Percentiles rank a stretch among this genome's conserved stretches.
phyloP scores from a whole-genome alignment of 2,888 invertebrate genomes.

The Lordiphosa andalusiaca region DNA sequence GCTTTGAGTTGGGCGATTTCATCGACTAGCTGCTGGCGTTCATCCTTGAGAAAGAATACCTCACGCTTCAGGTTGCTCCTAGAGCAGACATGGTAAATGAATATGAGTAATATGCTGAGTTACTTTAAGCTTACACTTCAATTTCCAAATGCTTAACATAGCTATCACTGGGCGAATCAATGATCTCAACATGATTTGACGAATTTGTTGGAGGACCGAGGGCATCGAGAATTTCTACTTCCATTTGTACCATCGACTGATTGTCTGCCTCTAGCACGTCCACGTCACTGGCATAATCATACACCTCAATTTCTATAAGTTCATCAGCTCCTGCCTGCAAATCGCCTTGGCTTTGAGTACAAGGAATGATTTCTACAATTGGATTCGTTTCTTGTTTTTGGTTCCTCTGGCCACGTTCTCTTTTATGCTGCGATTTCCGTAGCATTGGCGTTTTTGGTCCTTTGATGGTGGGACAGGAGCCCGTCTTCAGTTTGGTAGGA shows the following conservation, averaged over 20 bases:
- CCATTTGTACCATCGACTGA: not conserved
- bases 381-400: not conserved
- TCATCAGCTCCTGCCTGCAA: not conserved
- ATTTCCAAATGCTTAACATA: conserved; percentile 44
- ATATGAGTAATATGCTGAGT: not conserved
- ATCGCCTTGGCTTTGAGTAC: not conserved
- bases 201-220: conserved; percentile 14
- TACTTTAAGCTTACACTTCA: conserved; percentile 37
- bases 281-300: conserved; percentile 19
- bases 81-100: not conserved
- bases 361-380: not conserved
- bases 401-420: not conserved
- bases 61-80: conserved; percentile 29
- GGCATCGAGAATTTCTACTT: conserved; percentile 32
- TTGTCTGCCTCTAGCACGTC: conserved; percentile 7
- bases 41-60: conserved; percentile 35
- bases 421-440: not conserved
- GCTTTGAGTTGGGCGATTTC: conserved; percentile 31
- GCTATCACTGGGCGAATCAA: conserved; percentile 20
- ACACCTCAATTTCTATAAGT: conserved; percentile 19
- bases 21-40: conserved; percentile 35
- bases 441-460: conserved; percentile 6
- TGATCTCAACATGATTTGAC: conserved; percentile 34
- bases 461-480: conserved; percentile 37
- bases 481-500: conserved; percentile 47